phyloP scores from a whole-genome alignment of 2,888 invertebrate species.

The Sphaeridia pumilis region DNA sequence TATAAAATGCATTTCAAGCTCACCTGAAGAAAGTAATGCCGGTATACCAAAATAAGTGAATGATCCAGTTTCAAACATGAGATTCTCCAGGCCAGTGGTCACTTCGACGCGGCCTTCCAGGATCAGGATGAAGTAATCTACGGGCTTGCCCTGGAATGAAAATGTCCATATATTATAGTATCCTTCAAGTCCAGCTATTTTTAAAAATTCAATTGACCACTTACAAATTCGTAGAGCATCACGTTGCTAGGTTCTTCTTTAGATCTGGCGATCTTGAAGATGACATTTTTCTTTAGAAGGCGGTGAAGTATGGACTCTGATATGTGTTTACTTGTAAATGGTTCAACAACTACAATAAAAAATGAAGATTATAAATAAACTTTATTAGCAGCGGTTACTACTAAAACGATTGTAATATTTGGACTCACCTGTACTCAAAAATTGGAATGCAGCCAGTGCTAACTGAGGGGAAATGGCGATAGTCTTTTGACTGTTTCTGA shows the following conservation, averaged over 20 bases:
- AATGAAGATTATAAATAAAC: constrained; percentile 19
- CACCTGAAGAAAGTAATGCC: constrained; percentile 8
- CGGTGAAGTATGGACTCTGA: constrained; percentile 82
- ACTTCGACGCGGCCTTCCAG: constrained; percentile 91
- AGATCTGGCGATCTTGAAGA: constrained; percentile 65
- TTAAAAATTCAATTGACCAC: too few relatives aligned
- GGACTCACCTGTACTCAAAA: constrained; percentile 69
- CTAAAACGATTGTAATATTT: not conserved
- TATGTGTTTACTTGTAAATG: constrained; percentile 70
- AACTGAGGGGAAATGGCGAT: constrained; percentile 82
- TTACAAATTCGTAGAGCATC: constrained; percentile 60
- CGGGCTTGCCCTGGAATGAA: constrained; percentile 43
- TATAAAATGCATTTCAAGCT: not conserved
- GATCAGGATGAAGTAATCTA: constrained; percentile 88
- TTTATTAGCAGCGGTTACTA: not conserved
- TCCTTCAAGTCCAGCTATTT: constrained; percentile 12
- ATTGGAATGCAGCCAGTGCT: constrained; percentile 87
- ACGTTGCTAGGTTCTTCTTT: constrained; percentile 40
- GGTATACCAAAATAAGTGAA: constrained; percentile 82
- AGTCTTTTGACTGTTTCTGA: constrained; percentile 58
- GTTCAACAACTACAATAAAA: constrained; percentile 61
- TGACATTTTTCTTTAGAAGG: constrained; percentile 79
- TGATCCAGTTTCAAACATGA: constrained; percentile 89
- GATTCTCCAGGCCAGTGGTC: constrained; percentile 78
- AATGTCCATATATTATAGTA: constrained; percentile 5